Evolutionary conservation across 2,797 vertebrate species (phyloP).

Genomic region (Melanotaenia parkinsoni): DNA sequence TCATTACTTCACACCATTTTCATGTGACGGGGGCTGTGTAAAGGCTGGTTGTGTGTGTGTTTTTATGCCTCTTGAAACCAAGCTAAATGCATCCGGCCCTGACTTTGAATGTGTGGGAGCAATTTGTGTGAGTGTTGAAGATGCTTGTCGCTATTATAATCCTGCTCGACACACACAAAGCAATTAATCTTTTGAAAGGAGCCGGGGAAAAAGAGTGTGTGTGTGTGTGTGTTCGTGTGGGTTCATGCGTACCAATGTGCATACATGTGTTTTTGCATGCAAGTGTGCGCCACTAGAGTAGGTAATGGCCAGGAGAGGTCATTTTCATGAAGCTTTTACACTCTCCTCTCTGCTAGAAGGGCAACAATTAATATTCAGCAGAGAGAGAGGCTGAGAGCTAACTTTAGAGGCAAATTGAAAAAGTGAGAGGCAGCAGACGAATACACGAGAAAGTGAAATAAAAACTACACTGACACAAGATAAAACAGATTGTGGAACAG

Average conservation of each 20-base stretch:
- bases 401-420: slow-evolving; percentile 40
- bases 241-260: slow-evolving; percentile 4
- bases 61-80: slow-evolving; percentile 49
- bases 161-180: slow-evolving; percentile 70
- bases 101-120: slow-evolving; percentile 66
- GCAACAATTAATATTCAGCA: slow-evolving; percentile 68
- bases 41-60: slow-evolving; percentile 17
- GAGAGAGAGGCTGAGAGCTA: slow-evolving; percentile 23
- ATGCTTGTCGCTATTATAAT: slow-evolving; percentile 71
- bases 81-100: slow-evolving; percentile 60
- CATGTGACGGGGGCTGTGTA: slow-evolving; percentile 14
- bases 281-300: slow-evolving; percentile 28
- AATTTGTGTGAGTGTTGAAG: slow-evolving; percentile 72
- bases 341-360: slow-evolving; percentile 54
- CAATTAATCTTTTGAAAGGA: slow-evolving; percentile 82
- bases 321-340: slow-evolving; percentile 66
- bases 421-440: slow-evolving; percentile 18
- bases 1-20: slow-evolving; percentile 39
- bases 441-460: slow-evolving; percentile 18
- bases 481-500: slow-evolving; percentile 1
- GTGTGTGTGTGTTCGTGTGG: neutral
- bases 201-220: slow-evolving; percentile 26
- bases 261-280: neutral
- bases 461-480: slow-evolving; percentile 4
- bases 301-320: slow-evolving; percentile 63